Evolutionary conservation across 2,797 vertebrate genomes (phyloP), one percentile per base, ranked within the genome.

Genomic region (Macropodus opercularis): DNA sequence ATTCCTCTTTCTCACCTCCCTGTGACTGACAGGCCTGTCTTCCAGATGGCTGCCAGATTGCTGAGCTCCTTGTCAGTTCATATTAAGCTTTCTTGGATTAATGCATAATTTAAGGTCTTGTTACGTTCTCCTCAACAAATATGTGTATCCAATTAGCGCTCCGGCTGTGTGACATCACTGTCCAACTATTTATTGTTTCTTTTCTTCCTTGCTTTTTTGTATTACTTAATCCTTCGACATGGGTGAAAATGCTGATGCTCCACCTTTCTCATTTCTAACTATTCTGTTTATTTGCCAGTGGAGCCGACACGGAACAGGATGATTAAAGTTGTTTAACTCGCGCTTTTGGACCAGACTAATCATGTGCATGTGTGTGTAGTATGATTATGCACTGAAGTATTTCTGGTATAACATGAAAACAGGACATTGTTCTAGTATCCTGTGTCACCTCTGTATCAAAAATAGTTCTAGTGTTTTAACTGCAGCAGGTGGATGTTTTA

Each of bases 1-100:
- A 64, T 78, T 63, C 63, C 42, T 87, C 69, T 72, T 80, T 86
- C 83, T 87, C 77, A 85, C 82, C 84, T 87, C 83, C 67, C 44
- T 76, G 58, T 89, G 88, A 89, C 75, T 87, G 87, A 86, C 86
- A 90, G 61, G 67, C 64, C 70, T 76, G 76, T 87, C 79, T 86
- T 89, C 88, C 84, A 90, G 85, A 88, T 91, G 86, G 84, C 75
- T 73, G 67, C 85, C 89, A 89, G 86, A 89, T 87, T 89, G 78
- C 77, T 66, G 66, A 72, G 69, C 75, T 85, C 60, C 72, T 73
- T 89, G 88, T 91, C 87, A 85, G 75, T 85, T 89, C 70, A 59
- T 72, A 87, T 91, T 85, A 82, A 83, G 62, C 66, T 71, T 63
- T 72, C 75, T 85, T 87, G 88, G 77, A 88, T 87, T 77, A 86